Base-by-base conservation (phyloP, 2,888 invertebrate species). In the Myathropa florea region DNA sequence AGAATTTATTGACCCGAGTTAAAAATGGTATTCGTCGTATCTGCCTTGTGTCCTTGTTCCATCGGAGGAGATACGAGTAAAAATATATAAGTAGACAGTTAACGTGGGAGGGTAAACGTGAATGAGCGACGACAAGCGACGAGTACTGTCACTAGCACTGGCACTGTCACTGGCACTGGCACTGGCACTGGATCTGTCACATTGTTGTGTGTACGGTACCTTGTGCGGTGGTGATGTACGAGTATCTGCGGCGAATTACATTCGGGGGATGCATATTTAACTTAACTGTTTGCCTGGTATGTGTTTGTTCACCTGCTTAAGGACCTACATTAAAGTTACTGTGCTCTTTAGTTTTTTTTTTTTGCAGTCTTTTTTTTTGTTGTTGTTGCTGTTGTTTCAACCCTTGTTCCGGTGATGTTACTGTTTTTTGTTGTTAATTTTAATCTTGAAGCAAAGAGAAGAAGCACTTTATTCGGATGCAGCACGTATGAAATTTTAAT, bases 261-360 rank as follows among this genome's bases (percentile, higher is more conserved):
- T 83, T 86, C 75, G 83, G 82, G 83, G 86, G 86, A 83, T 86
- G 85, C 85, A 85, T 85, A 85, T 83, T 83, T 86, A 86, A 82
- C 70, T 86, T 63, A 82, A 70, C 55, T 78, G 65, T 78, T 82
- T 83, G 70, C 71, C 71, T 78, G 83, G 83, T 86, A 86, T 83
- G 86, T 86, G 86, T 86, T 86, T 83, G 65, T 86, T 86, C 86
- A 86, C 82, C 86, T 83, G 81, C 81, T 85, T 65, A 85, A 82
- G 82, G 82, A 60, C 65, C 64, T 55, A 57, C 57, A 57, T 72
- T 60, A 72, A 72, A 65, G 33, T 18, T 60, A 55, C 55, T 63
- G 63, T 78, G 24, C 46, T 70, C 55, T 73, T 46, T 70, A 18
- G 60, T 53, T 65, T 78, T 70, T 68, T 63, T 77, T 67, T 63